A percentile compares a stretch with the other conserved stretches of the same genome.
Conservation (phyloP, 2,888 invertebrate genomes). For the Apodemia mormo region DNA sequence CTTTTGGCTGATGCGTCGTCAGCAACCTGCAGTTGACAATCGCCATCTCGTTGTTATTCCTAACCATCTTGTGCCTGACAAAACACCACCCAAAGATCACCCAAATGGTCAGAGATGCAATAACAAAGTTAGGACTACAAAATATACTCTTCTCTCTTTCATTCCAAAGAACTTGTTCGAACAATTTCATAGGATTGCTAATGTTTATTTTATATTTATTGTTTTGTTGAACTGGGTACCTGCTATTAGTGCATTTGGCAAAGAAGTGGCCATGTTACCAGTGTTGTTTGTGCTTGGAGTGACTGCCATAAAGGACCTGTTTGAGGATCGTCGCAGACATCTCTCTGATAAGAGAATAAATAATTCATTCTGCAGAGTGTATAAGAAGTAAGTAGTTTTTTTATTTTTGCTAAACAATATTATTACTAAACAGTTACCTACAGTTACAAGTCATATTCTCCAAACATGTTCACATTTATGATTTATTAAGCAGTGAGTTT, state of each 20-base stretch:
- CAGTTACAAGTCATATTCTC: background rate
- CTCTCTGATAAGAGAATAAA: slow-evolving; percentile 97
- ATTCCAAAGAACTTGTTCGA: slow-evolving; percentile 97
- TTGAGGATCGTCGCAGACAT: slow-evolving; percentile 94
- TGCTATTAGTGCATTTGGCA: slow-evolving; percentile 95
- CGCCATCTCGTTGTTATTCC: slow-evolving; percentile 89
- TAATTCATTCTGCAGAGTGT: slow-evolving; percentile 94
- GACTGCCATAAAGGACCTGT: slow-evolving; percentile 96
- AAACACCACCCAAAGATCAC: slow-evolving; percentile 89
- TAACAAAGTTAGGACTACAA: slow-evolving; percentile 95
- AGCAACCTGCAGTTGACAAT: slow-evolving; percentile 85
- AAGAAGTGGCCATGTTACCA: slow-evolving; percentile 97
- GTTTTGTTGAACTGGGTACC: slow-evolving; percentile 98
- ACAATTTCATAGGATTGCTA: slow-evolving; percentile 98
- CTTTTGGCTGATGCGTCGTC: slow-evolving; percentile 82
- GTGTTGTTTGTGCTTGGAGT: slow-evolving; percentile 96
- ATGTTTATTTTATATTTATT: slow-evolving; percentile 98
- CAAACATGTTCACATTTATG: too few species aligned
- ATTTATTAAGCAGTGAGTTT: too few species aligned
- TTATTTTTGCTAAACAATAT: background rate
- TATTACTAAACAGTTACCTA: background rate
- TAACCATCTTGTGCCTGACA: slow-evolving; percentile 91
- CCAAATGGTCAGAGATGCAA: slow-evolving; percentile 91
- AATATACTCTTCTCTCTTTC: slow-evolving; percentile 96
- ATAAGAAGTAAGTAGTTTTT: slow-evolving; percentile 86